Evolutionary conservation across 2,888 invertebrate genomes (phyloP), one percentile per base, ranked within the genome.

Genomic region (Exephanes ischioxanthus): DNA sequence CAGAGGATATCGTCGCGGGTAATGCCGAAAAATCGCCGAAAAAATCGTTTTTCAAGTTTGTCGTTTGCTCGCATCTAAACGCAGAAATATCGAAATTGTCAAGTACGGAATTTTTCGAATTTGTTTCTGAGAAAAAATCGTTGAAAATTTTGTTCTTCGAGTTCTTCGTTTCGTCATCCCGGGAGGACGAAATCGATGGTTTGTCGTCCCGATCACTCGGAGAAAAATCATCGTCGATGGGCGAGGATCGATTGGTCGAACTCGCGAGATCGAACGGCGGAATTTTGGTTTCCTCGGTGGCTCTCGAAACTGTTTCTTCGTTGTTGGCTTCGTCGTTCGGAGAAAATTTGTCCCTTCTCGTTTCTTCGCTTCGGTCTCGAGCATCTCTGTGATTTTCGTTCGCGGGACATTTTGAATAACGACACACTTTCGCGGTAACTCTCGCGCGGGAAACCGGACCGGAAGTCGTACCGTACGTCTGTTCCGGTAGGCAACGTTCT

Each of bases 381-480:
- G 9, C 2, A 1, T 48, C 16, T 41, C 51, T 0, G 22, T 58
- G 14, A 16, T 14, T 19, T 2, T 45, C 41, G 37, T 45, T 22
- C 9, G 11, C 30, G 11, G 33, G 11, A 53, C 9, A 48, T 9
- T 19, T 58, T 1, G 11, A 1, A 53, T 1, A 53, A 53, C 68
- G 26, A 1, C 30, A 73, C 3, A 0, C 26, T 70, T 33, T 51
- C 51, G 14, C n/a, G 14, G 51, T 5, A 5, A 3, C 41, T 58
- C 55, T 81, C n/a, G 16, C 2, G 14, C 19, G 41, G 1, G 53
- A 75, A 75, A 71, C 51, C 30, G 48, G 26, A 26, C 33, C 11
- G n/a, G 75, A 79, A 14, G 85, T 48, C 1, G 85, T 79, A 0
- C 85, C 85, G 71, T 85, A 85, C 3, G 30, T 85, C 51, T 82